Percentiles rank a stretch among this genome's conserved stretches.
Conservation (phyloP, 1,140 invertebrate genomes). For the Lutraria rhynchaena region DNA sequence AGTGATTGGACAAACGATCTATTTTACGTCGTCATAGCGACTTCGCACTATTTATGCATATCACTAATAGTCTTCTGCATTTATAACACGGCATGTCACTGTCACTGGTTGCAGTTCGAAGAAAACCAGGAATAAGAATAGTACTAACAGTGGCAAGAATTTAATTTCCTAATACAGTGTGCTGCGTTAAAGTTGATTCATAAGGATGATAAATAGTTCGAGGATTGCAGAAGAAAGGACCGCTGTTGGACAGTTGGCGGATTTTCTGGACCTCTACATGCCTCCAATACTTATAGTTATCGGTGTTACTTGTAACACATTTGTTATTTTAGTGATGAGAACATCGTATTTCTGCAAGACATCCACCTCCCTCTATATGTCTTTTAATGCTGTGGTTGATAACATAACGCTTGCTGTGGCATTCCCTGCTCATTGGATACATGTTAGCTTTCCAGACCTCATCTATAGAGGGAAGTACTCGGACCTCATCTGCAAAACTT, state of each 20-base stretch:
- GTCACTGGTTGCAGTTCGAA: too few species aligned
- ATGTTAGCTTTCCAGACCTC: slow-evolving; percentile 70
- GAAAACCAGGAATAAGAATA: too few species aligned
- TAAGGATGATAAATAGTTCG: too few species aligned
- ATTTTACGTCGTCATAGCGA: too few species aligned
- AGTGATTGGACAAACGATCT: too few species aligned
- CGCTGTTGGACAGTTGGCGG: slow-evolving; percentile 19
- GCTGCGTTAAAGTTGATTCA: too few species aligned
- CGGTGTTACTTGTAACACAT: slow-evolving; percentile 69
- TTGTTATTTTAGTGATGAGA: slow-evolving; percentile 74
- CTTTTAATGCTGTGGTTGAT: slow-evolving; percentile 66
- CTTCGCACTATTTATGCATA: too few species aligned
- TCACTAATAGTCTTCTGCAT: too few species aligned
- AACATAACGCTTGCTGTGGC: slow-evolving; percentile 68
- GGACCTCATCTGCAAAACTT: slow-evolving; percentile 71
- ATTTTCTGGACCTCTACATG: slow-evolving; percentile 66
- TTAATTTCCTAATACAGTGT: too few species aligned
- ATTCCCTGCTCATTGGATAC: slow-evolving; percentile 72
- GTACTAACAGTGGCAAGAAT: too few species aligned
- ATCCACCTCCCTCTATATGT: slow-evolving; percentile 76
- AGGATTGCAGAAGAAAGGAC: too few species aligned
- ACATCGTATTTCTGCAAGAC: slow-evolving; percentile 68
- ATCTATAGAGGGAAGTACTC: slow-evolving; percentile 62
- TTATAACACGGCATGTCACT: too few species aligned
- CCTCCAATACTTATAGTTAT: slow-evolving; percentile 69